Base-by-base conservation (phyloP, 2,888 invertebrate species). In the Flabesymbios commensalis region DNA sequence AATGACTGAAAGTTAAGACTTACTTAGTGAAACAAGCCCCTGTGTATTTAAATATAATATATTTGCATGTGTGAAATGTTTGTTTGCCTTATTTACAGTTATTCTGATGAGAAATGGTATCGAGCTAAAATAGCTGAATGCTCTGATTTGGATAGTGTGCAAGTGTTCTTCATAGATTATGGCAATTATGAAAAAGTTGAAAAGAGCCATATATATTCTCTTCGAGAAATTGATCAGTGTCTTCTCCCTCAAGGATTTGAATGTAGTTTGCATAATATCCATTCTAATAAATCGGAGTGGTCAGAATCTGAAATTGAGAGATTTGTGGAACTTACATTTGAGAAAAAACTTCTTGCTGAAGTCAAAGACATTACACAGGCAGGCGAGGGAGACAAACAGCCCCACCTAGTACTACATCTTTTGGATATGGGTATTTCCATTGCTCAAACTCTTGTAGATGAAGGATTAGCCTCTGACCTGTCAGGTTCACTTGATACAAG, bases 101-200 rank as follows among this genome's bases (percentile, higher is more conserved):
- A 70, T 39, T 73, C 69, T 39, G 80, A 81, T 66, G 62, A 67
- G 1, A 59, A 57, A 5, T 81, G 78, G 75, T 80, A 81, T 64
- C 62, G 81, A 58, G 79, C 75, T 10, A 63, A 70, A 2, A 58
- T 71, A n/a, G 61, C 69, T 19, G 67, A 70, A 17, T 49, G 67
- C n/a, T 55, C 70, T 41, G 63, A 66, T 22, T 4, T 10, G 10
- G 73, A 72, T 3, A 59, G 68, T 42, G 67, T 73, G 5, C 75
- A 77, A 67, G 79, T 82, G 4, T 65, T 67, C 33, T 83, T 77
- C 70, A 75, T 83, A 5, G 83, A 83, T 67, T 82, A 79, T 69
- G 83, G 82, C 3, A 81, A 82, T 67, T 70, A 68, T 36, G 80
- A 58, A 32, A 53, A 31, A 2, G 53, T 54, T 2, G 33, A 17